Base-by-base conservation (phyloP, 2,113 vertebrate genomes). In the Xiphophorus couchianus region DNA sequence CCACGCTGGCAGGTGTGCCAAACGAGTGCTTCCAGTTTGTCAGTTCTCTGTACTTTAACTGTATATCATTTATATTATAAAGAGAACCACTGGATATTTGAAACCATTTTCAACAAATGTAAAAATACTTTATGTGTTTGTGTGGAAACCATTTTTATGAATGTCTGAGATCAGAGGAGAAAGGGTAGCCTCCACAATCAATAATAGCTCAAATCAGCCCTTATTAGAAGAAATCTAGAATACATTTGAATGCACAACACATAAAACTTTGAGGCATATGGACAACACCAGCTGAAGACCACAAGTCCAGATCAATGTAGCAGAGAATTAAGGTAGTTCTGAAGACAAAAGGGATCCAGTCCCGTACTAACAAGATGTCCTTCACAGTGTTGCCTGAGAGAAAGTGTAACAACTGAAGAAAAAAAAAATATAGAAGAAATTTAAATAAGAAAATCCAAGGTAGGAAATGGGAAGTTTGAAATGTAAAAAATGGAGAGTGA, bases 1-100 rank as follows among this genome's bases (percentile, higher is more conserved):
- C 83, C 84, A 87, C 74, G 71, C 86, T 86, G 86, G 86, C 93
- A 94, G 93, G 90, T 95, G 94, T 76, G 81, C 83, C 68, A 84
- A 82, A 61, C 80, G 70, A 83, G 65, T 73, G 78, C 85, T 71
- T 84, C 84, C 44, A 78, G 44, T 66, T 72, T 84, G 76, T 77
- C 74, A 79, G 71, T 80, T 82, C 84, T 73, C 17, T 68, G 25
- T 58, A 70, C 68, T 76, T 82, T 66, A 62, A 71, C 30, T 65
- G 70, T 17, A 62, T n/a, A 3, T 31, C 27, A 29, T 28, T 27
- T 62, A 30, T 29, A 30, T 51, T 51, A 69, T 13, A 29, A 58
- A 58, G 22, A 58, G 51, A 19, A 58, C 22, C 11, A n/a, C 5
- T n/a, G 7, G 17, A 3, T 58, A 22, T 58, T n/a, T 58, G 7